Percentiles rank a stretch among this genome's conserved stretches.
These are phyloP conservation scores for Thumatha senex DNA, from an alignment of 2,888 invertebrate genomes.

Conservation along the genomic window DNA sequence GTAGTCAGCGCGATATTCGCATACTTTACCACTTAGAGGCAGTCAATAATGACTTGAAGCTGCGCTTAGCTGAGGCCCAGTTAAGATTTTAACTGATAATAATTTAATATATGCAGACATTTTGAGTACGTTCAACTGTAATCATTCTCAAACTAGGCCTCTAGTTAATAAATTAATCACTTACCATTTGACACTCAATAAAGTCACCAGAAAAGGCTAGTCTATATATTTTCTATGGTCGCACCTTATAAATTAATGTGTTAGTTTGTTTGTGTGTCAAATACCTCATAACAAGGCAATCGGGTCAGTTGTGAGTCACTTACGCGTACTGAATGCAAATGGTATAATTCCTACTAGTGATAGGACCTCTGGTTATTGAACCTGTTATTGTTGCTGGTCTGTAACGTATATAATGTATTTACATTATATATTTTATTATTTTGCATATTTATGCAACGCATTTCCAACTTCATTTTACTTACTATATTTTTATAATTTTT, in stretches of 20 bases:
- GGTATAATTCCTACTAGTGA: slow-evolving; percentile 3
- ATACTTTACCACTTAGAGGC: no score
- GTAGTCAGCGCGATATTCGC: no score
- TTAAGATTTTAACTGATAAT: no score
- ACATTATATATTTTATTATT: neutral
- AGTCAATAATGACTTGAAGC: no score
- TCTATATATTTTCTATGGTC: slow-evolving; percentile 1
- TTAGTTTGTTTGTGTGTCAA: slow-evolving; percentile 21
- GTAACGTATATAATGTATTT: neutral
- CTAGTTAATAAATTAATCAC: no score
- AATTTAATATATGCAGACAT: no score
- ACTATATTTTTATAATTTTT: no score
- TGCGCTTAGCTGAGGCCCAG: no score
- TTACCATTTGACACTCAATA: neutral
- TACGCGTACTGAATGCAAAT: slow-evolving; percentile 15
- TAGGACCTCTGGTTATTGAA: neutral
- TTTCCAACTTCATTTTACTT: no score
- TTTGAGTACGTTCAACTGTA: no score
- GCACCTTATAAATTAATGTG: slow-evolving; percentile 9
- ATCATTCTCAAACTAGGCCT: no score
- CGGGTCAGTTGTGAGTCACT: slow-evolving; percentile 17
- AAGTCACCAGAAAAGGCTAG: neutral
- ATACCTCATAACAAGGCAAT: slow-evolving; percentile 13
- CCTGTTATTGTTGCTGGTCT: neutral
- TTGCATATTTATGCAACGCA: no score